These are phyloP conservation scores for Octopus bimaculoides DNA, from an alignment of 1,140 invertebrate genomes.

Conservation along the genomic window DNA sequence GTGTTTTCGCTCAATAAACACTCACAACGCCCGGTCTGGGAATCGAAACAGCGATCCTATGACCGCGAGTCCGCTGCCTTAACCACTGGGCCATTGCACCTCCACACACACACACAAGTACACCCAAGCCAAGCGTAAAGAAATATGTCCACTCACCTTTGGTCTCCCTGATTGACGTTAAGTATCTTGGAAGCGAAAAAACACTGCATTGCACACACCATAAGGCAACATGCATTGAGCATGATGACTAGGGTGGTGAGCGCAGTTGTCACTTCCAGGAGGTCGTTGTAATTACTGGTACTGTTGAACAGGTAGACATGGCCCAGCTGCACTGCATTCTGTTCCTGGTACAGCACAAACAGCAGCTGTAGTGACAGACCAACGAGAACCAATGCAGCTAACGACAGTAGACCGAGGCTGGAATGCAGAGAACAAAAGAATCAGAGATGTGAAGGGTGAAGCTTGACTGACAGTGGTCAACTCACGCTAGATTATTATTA, in stretches of 20 bases:
- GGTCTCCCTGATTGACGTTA: conserved; percentile 68
- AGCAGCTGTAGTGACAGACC: conserved; percentile 27
- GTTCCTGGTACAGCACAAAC: conserved; percentile 16
- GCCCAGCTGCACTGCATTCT: conserved; percentile 3
- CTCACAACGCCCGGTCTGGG: no score
- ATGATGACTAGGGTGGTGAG: conserved; percentile 83
- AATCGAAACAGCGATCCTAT: no score
- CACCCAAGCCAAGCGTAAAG: background rate
- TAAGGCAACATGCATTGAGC: conserved; percentile 82
- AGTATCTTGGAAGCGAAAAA: conserved; percentile 88
- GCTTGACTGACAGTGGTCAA: no score
- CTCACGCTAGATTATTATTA: no score
- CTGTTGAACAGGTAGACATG: background rate
- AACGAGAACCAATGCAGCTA: conserved; percentile 24
- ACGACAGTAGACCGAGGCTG: conserved; percentile 25
- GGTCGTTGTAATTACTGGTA: conserved; percentile 66
- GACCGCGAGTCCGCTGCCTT: no score
- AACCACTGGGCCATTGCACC: no score
- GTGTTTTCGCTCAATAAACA: no score
- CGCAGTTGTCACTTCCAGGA: conserved; percentile 86
- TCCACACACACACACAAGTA: background rate
- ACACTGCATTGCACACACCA: conserved; percentile 92
- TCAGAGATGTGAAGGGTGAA: background rate
- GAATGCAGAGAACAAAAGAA: conserved; percentile 1
- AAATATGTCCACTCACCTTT: conserved; percentile 54